Base-by-base conservation (phyloP, 2,113 vertebrate species). In the Megaleporinus macrocephalus region DNA sequence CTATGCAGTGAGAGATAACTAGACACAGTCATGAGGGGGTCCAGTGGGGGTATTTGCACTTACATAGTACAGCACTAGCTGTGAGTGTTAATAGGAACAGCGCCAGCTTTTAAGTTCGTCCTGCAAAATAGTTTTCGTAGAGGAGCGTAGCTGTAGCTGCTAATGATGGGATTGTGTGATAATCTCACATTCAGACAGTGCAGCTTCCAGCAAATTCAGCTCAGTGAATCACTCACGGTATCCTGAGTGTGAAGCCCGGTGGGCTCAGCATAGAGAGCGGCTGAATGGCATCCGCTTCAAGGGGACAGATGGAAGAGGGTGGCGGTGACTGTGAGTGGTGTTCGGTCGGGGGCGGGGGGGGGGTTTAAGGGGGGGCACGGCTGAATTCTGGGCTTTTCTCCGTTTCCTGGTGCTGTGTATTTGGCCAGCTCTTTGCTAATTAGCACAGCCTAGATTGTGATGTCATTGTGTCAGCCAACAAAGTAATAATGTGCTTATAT, bases 261-360 rank as follows among this genome's bases (percentile, higher is more conserved):
- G 55, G 57, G 61, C 59, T 83, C 62, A 47, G 65, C 41, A 15
- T 82, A 76, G 76, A 65, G 33, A 51, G 66, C 65, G 24, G 70
- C 55, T 65, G 76, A 80, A 59, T 18, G 80, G 44, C 80, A 72
- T 76, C 74, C 55, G 76, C 83, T 61, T 82, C 29, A 51, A 65
- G 66, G 72, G 82, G 80, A 82, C 86, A 87, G 86, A 87, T 87
- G 86, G 85, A 84, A 69, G 75, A 84, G 79, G 82, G 79, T 82
- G 85, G 72, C 68, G 63, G 59, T 81, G 81, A 80, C 75, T 55
- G 70, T 77, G 63, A 53, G 69, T 57, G 20, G 53, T 55, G 53
- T 55, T 4, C 74, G 85, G 65, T 61, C 71, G 65, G 73, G 85
- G 76, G 79, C 44, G 70, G 13, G 63, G 9, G 59, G 22, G 59